Base-by-base conservation (phyloP, 2,797 vertebrate genomes). In the Hypotaenidia okinawae region DNA sequence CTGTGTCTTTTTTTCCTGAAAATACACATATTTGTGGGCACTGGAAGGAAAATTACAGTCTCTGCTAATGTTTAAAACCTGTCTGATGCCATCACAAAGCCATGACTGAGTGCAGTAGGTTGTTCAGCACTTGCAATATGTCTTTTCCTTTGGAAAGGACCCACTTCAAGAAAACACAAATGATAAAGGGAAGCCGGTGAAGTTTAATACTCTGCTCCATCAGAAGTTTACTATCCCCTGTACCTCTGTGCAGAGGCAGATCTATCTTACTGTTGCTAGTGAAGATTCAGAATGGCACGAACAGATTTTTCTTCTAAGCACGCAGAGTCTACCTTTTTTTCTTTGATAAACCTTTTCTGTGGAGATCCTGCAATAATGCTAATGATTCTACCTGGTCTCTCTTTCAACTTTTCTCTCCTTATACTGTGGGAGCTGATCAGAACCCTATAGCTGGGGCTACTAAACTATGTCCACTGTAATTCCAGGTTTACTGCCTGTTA, bases 1-100 rank as follows among this genome's bases (percentile, higher is more conserved):
- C 68, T 89, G 5, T 35, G 70, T 94, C 8, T 79, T 84, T 33
- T 81, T 84, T 33, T 3, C 10, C 22, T 86, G 91, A 93, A 94
- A 93, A 93, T 16, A 41, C 85, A 89, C 35, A 21, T 90, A 85
- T 96, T 47, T 79, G 45, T 62, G 76, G 61, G 13, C n/a, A 74
- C 27, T 47, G 52, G 33, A 85, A 89, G 79, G 67, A 80, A 95
- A 96, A 92, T 95, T 77, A 90, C 74, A 87, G 89, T 82, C 57
- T 83, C 37, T 74, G 33, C 43, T 95, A 93, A 95, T 89, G 76
- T 93, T 96, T 81, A 75, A 95, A 95, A 89, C 45, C 41, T 76
- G 69, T 51, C 68, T 95, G 86, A 96, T 69, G 91, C 67, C 59
- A 85, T 95, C 81, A 94, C 87, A 85, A 84, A 67, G 45, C 39